Evolutionary conservation across 2,888 invertebrate species (phyloP), one percentile per base, ranked within the genome.

Genomic region (Drosophila algonquin): DNA sequence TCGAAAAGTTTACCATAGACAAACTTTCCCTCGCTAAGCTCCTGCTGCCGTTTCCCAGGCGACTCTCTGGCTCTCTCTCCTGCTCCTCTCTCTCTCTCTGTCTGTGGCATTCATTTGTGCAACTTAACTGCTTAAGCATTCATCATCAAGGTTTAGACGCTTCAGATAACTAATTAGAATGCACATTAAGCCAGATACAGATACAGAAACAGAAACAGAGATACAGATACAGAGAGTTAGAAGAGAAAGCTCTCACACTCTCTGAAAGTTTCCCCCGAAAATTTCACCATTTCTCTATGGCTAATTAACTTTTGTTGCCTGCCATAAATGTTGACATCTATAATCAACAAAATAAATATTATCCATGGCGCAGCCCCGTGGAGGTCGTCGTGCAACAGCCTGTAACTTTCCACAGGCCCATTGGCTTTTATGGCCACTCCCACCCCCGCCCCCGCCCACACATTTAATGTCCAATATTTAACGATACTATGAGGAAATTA

Each of bases 281-380:
- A 53, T 46, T 18, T 35, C 24, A 16, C 24, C 51, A 40, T 32
- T 65, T 64, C 64, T 56, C 24, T 72, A 68, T 48, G 70, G 77
- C 75, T 81, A 83, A 81, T 83, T 81, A 77, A 75, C 73, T 81
- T 83, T 81, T 83, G 81, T 79, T 48, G 75, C 73, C 69, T 71
- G 77, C 57, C 73, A 79, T 81, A 74, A 81, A 80, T 73, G 82
- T 70, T 80, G 75, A 77, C 79, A 77, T 54, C 40, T 40, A 40
- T 40, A 40, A 40, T 40, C 40, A 40, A 72, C 70, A 74, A 74
- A 69, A 83, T 76, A 72, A 46, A 46, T 40, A 51, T 52, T 50
- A 63, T 47, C 50, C 58, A 46, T 47, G 50, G 56, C 3, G 14
- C 7, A n/a, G 14, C 40, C 12, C 46, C 54, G 16, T 40, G 32